These are phyloP conservation scores for Bradypodion pumilum DNA, from an alignment of 2,797 vertebrate genomes.

Conservation along the genomic window DNA sequence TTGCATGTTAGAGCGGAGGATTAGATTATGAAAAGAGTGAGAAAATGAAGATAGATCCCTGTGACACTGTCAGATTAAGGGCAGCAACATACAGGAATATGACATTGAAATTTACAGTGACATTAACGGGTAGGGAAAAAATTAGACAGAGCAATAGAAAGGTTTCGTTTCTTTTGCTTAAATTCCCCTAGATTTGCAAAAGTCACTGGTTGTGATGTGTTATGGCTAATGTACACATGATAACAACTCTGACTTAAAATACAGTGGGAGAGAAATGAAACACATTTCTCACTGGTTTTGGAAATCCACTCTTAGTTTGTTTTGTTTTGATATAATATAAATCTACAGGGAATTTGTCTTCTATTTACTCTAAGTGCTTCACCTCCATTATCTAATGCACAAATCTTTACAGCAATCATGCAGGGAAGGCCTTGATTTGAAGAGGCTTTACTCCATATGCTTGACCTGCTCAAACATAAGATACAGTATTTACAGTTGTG, in stretches of 20 bases:
- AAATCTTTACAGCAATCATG: neutral
- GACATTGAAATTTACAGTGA: conserved; percentile 86
- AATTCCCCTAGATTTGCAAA: conserved; percentile 51
- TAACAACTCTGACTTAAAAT: neutral
- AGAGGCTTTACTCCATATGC: neutral
- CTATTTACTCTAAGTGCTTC: neutral
- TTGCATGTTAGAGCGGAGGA: conserved; percentile 97
- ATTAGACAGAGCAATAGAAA: conserved; percentile 76
- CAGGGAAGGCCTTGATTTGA: neutral
- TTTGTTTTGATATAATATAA: neutral
- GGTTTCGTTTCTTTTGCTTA: conserved; percentile 17
- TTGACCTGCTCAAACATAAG: neutral
- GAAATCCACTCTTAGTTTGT: neutral
- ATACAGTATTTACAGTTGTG: neutral
- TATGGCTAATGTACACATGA: neutral
- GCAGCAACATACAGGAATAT: conserved; percentile 78
- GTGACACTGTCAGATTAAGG: conserved; percentile 98
- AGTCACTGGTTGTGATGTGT: conserved; percentile 36
- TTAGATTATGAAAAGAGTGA: conserved; percentile 99
- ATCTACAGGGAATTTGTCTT: neutral
- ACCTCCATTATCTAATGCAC: neutral
- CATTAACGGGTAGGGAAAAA: conserved; percentile 69
- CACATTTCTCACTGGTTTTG: neutral
- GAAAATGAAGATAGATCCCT: conserved; percentile 98
- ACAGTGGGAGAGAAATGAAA: neutral